Evolutionary conservation across 2,797 vertebrate genomes (phyloP).

Genomic region (Tolypeutes matacus): DNA sequence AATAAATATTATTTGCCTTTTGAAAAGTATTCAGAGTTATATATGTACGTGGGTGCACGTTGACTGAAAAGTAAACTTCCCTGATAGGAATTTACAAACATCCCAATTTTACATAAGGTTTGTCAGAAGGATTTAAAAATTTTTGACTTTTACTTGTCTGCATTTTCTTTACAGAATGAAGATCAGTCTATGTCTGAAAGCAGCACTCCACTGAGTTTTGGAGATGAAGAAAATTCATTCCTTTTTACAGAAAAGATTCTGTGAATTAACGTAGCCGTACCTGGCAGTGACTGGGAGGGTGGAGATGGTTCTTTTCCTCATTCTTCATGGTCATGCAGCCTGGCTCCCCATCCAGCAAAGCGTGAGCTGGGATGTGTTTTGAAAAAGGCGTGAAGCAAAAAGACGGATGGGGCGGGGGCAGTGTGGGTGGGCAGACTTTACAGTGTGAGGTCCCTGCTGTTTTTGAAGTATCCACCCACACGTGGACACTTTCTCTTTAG

Average conservation of each 20-base stretch:
- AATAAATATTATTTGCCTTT: constrained; percentile 25
- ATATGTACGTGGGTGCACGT: no score
- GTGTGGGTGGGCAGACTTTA: background rate
- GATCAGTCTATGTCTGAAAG: background rate
- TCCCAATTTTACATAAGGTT: background rate
- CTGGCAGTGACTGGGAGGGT: background rate
- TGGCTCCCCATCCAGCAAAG: background rate
- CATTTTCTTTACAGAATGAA: constrained; percentile 76
- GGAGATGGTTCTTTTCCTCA: background rate
- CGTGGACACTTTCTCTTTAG: background rate
- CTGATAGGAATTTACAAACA: constrained; percentile 6
- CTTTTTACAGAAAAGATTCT: background rate
- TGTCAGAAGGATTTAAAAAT: background rate
- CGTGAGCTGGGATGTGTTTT: background rate
- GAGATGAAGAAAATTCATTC: background rate
- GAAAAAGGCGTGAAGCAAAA: background rate
- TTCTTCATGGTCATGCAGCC: background rate
- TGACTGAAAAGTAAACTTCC: background rate
- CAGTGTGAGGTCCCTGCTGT: background rate
- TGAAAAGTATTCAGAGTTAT: background rate
- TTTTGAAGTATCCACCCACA: background rate
- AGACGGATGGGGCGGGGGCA: background rate
- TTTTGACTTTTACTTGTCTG: background rate
- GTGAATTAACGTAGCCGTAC: background rate
- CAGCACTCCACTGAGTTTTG: background rate